Base-by-base conservation (phyloP, 2,113 vertebrate genomes). In the Camelus bactrianus region DNA sequence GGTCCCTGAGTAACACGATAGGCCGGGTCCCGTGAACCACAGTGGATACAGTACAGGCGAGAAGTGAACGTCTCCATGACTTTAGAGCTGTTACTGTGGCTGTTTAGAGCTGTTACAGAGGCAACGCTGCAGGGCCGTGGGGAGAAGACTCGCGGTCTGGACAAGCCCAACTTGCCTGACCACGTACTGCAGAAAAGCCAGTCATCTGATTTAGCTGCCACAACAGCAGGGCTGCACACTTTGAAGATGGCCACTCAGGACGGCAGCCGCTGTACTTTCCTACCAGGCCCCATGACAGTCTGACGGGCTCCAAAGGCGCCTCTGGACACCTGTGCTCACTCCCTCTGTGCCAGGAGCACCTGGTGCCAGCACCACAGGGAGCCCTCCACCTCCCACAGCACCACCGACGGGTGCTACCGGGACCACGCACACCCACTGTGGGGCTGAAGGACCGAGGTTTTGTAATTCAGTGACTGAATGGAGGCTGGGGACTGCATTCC, bases 401-500 rank as follows among this genome's bases (percentile, higher is more conserved):
- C 48, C 24, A 24, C 62, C 28, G n/a, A 4, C 62, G 0, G 2
- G 60, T 12, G 32, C 32, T 22, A 4, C 20, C 22, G 6, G 42
- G 14, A 20, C 15, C 7, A 75, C 0, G 0, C 0, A 4, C 14
- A 56, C 26, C 3, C 22, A 48, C 70, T 20, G 8, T 3, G 0
- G 32, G 24, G n/a, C 65, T 1, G 19, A 60, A 42, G 20, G 19
- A 22, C 11, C 17, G 52, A 2, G 3, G 52, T n/a, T 38, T 24
- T 26, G 30, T 1, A 38, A 48, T 48, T 73, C 3, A 24, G n/a
- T 32, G 35, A 32, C 35, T 24, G 12, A 72, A 54, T 0, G 4
- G 14, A 56, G 54, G 32, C 0, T 42, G 12, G 24, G 35, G 48
- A 35, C 20, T 26, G 6, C 16, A 56, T 38, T 54, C 62, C 62